Percentiles rank a stretch among this genome's conserved stretches.
These are phyloP conservation scores for Aphelocoma californica DNA, from an alignment of 2,797 vertebrate species.

Conservation along the genomic window DNA sequence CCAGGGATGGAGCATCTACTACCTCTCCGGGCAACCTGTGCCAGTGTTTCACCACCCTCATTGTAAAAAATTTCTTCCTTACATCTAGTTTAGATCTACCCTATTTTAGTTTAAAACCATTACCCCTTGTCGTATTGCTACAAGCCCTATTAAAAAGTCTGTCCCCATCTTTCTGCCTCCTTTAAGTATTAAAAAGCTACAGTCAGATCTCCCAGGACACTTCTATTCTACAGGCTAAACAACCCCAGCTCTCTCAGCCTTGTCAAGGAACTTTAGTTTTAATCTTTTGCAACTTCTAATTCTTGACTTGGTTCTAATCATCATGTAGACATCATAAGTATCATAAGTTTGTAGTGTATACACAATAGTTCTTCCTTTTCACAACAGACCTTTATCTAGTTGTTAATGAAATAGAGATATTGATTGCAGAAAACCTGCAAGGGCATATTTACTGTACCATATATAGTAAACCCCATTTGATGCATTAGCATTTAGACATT, in stretches of 20 bases:
- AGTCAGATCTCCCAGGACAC: background rate
- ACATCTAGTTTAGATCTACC: background rate
- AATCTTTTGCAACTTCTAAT: constrained; percentile 54
- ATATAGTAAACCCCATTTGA: constrained; percentile 79
- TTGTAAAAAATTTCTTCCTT: no score
- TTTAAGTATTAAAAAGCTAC: background rate
- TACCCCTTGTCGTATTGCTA: background rate
- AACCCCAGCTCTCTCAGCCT: background rate
- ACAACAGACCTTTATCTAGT: constrained; percentile 71
- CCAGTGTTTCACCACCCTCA: no score
- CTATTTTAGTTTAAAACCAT: background rate
- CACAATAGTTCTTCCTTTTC: constrained; percentile 43
- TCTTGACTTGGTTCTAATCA: constrained; percentile 58
- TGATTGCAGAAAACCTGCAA: constrained; percentile 66
- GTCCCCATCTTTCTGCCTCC: background rate
- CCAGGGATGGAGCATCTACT: no score
- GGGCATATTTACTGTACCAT: constrained; percentile 78
- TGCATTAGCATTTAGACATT: constrained; percentile 89
- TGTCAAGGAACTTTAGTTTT: constrained; percentile 31
- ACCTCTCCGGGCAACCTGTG: no score
- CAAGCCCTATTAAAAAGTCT: background rate
- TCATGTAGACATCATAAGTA: constrained; percentile 5
- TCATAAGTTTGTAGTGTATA: constrained; percentile 39
- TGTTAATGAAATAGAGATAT: constrained; percentile 68
- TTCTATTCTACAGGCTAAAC: background rate